Base-by-base conservation (phyloP, 1,140 invertebrate genomes). In the Pygmarrhopalites habei region DNA sequence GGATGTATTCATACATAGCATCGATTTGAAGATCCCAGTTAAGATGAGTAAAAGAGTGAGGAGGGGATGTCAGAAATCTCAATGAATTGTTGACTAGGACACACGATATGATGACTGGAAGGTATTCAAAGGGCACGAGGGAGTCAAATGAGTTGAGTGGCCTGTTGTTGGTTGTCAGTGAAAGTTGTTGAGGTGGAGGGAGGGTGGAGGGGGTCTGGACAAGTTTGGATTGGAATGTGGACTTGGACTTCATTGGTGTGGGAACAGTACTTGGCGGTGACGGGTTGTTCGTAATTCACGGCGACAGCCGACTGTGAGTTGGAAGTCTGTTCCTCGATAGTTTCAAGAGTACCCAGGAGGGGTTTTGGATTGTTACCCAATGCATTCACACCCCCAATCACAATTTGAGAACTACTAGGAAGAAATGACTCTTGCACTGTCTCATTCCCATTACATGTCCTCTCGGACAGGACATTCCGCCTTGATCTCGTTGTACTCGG, bases 391-490 rank as follows among this genome's bases (percentile, higher is more conserved):
- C 35, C 43, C 15, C 3, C 28, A 4, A 26, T 53, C 17, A 19
- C n/a, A 14, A 15, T n/a, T 25, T 46, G 52, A 14, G 58, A 60
- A 67, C 61, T 72, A 64, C 77, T 78, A 0, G 79, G 78, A 43
- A 88, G 73, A 30, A 88, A 72, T 14, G 82, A 83, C 70, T 87
- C 86, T 72, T 88, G 85, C 43, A 86, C 79, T 0, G 86, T 88
- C 63, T 85, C 82, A 71, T 85, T 84, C 1, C 85, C 86, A 72
- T 89, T 89, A 73, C 83, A 86, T 12, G 85, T 83, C 65, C 83
- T 80, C 72, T 87, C 85, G 1, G 82, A 83, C 5, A 68, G 58
- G 32, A 35, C 5, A 60, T 62, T 70, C 3, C 73, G 71, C 60
- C 75, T 76, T 28, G 72, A 73, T 39, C 76, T 74, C 64, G 63